Evolutionary conservation across 2,888 invertebrate genomes (phyloP).

Genomic region (Caenorhabditis uteleia): DNA sequence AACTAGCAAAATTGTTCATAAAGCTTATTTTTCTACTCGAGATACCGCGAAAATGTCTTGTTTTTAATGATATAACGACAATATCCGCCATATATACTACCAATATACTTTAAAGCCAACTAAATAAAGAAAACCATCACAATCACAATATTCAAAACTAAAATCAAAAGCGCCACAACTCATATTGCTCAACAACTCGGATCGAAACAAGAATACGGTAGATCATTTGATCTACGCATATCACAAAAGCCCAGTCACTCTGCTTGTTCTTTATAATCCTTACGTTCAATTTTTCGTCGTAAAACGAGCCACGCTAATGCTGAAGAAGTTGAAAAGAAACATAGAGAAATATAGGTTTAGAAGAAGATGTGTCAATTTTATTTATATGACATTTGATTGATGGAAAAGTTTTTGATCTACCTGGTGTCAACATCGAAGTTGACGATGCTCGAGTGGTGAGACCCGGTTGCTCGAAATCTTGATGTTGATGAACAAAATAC

Average conservation of each 20-base stretch:
- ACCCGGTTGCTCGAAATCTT: constrained; percentile 76
- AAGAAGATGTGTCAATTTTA: constrained; percentile 7
- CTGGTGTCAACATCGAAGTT: constrained; percentile 71
- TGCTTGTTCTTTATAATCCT: constrained; percentile 34
- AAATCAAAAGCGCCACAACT: too few relatives aligned
- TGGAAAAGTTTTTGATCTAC: constrained; percentile 70
- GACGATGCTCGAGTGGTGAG: constrained; percentile 46
- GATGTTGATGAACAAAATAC: constrained; percentile 89
- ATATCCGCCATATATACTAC: too few relatives aligned
- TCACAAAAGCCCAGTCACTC: constrained; percentile 6
- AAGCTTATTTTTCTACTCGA: too few relatives aligned
- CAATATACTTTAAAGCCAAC: too few relatives aligned
- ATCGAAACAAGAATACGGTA: too few relatives aligned
- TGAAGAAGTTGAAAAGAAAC: constrained; percentile 71
- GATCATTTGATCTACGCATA: too few relatives aligned
- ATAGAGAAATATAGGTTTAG: constrained; percentile 13
- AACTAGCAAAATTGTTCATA: too few relatives aligned
- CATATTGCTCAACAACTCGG: too few relatives aligned
- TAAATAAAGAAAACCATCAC: too few relatives aligned
- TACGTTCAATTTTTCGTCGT: constrained; percentile 88
- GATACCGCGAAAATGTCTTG: too few relatives aligned
- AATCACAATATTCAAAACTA: too few relatives aligned
- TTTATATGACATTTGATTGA: not conserved
- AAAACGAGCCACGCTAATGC: constrained; percentile 92
- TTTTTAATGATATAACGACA: too few relatives aligned